These are phyloP conservation scores for Siderastrea radians DNA, from an alignment of 92 coral and sea anemone species.

Conservation along the genomic window DNA sequence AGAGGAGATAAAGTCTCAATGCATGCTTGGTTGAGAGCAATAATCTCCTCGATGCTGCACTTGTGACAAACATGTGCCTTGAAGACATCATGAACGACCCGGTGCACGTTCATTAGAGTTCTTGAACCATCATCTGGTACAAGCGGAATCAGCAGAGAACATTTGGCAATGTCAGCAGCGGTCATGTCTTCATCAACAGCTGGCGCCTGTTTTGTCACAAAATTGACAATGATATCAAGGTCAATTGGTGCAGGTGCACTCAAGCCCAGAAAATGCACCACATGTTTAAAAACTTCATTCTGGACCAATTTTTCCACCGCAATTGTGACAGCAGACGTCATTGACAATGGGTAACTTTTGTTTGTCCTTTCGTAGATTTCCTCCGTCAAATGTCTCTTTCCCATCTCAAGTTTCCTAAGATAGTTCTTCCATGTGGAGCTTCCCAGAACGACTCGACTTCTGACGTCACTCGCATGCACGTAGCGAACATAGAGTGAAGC, in stretches of 20 bases:
- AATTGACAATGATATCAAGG: conserved; percentile 12
- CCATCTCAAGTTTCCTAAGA: conserved; percentile 15
- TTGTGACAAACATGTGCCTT: background rate
- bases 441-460: background rate
- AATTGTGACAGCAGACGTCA: conserved; percentile 12
- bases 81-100: conserved; percentile 15
- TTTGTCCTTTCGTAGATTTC: conserved; percentile 9
- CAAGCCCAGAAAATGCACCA: background rate
- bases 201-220: conserved; percentile 13
- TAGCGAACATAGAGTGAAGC: conserved; percentile 43
- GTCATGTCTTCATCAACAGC: conserved; percentile 6
- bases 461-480: background rate
- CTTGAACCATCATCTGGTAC: background rate
- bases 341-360: conserved; percentile 6
- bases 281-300: background rate
- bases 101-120: conserved; percentile 4
- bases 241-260: conserved; percentile 21
- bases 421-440: conserved; percentile 18
- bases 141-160: background rate
- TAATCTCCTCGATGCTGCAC: background rate
- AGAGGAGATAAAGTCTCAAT: conserved; percentile 8
- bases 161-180: conserved; percentile 28
- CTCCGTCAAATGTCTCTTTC: conserved; percentile 4
- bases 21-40: background rate
- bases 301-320: conserved; percentile 2